Evolutionary conservation across 2,113 vertebrate species (phyloP).

Genomic region (Rissa tridactyla): DNA sequence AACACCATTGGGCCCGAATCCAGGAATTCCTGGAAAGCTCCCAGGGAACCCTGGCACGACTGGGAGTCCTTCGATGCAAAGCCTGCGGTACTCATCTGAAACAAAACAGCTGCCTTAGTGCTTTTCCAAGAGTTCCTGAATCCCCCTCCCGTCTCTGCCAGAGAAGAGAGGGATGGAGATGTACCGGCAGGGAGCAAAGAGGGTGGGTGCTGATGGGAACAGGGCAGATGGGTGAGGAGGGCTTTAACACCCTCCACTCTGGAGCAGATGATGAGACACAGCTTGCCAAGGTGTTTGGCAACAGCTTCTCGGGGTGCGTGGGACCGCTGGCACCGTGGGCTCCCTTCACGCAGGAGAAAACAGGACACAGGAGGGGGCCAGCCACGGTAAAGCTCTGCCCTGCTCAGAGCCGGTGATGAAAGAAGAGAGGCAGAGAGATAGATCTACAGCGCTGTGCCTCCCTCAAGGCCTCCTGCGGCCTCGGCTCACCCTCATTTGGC

Average conservation of each 20-base stretch:
- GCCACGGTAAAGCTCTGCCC: background rate
- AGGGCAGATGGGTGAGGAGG: background rate
- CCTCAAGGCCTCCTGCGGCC: background rate
- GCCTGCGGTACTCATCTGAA: slow-evolving; percentile 84
- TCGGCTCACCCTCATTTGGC: background rate
- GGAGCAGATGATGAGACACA: background rate
- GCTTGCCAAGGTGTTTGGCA: background rate
- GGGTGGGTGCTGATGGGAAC: background rate
- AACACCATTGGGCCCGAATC: slow-evolving; percentile 40
- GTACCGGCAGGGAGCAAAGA: background rate
- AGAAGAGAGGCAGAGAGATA: background rate
- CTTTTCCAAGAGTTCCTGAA: background rate
- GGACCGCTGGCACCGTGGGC: background rate
- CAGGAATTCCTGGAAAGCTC: slow-evolving; percentile 55
- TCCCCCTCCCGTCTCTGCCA: background rate
- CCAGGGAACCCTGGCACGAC: slow-evolving; percentile 64
- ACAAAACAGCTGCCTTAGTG: background rate
- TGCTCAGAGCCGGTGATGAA: background rate
- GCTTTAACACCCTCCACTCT: background rate
- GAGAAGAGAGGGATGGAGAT: background rate
- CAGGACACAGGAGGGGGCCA: background rate
- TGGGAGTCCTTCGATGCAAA: slow-evolving; percentile 85
- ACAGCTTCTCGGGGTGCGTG: background rate
- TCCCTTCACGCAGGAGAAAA: background rate
- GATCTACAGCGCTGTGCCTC: background rate